Evolutionary conservation across 1,140 invertebrate genomes (phyloP), one percentile per base, ranked within the genome.

Genomic region (Lucilia cuprina): DNA sequence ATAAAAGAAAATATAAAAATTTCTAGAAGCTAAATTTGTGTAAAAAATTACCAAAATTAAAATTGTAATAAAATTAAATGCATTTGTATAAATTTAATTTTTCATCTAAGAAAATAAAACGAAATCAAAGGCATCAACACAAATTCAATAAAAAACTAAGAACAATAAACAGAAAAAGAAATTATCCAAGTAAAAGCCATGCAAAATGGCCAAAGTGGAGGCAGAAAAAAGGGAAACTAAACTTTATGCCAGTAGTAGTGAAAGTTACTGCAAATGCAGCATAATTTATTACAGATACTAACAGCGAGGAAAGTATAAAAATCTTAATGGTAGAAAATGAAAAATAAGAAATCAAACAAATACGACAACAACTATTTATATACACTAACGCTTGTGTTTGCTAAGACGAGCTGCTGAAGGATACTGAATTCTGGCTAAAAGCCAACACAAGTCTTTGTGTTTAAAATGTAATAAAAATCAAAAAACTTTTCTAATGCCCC

Each of bases 61-160:
- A 82, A 82, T 60, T 14, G 55, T 50, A 82, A 82, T 78, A 41
- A 78, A 78, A 78, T 78, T 78, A 78, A 78, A 78, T 78, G 75
- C 34, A 78, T 14, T 78, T 78, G 14, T 19, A 41, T n/a, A 78
- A 78, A 78, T 47, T 47, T 14, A 47, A 78, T 47, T 78, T 78
- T 75, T 75, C 13, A 49, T 49, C 9, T 49, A 49, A 50, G 49
- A 13, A 65, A 65, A 65, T 10, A 65, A 65, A 65, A 65, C 2
- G n/a, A 65, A 65, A 65, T 49, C 49, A 49, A 9, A 12, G 13
- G 1, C 9, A n/a, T 13, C 13, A 17, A 65, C 13, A 7, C 17
- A 65, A 65, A 7, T 13, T 14, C 1, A 65, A 65, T 7, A 65
- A 65, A 17, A 17, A n/a, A 7, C 5, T n/a, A 65, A n/a, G n/a